Base-by-base conservation (phyloP, 2,888 invertebrate species). In the Hypsopygia costalis region DNA sequence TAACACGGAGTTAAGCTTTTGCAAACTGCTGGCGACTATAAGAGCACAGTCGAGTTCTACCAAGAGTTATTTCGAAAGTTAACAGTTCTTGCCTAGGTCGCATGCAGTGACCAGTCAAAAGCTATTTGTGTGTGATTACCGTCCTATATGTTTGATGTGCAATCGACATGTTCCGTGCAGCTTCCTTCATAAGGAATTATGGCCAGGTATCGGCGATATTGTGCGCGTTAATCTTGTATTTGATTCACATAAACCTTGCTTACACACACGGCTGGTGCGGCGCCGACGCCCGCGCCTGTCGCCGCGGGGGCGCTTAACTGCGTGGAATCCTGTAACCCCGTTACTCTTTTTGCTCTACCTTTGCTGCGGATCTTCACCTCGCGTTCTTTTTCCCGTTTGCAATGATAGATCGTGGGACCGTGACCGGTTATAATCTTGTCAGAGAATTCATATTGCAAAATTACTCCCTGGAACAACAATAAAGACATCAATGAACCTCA, bases 171-270 rank as follows among this genome's bases (percentile, higher is more conserved):
- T 68, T 83, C 53, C 86, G 87, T 42, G 86, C 81, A 27, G 77
- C 87, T 43, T 85, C 87, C 44, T 83, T 86, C 56, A 73, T 85
- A 61, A 74, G 81, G 68, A 72, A 69, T 47, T 83, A 81, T 58
- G 71, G 79, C 42, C 83, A 81, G 81, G 85, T 81, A 74, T 47
- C 39, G 36, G 33, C 40, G 40, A 43, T 45, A 42, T 46, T 51
- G 36, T 50, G 52, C 35, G 35, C 4, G 31, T 28, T 34, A 35
- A 20, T 11, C 10, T 22, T 25, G 11, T 25, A 6, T 25, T 25
- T 25, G 25, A 25, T 16, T 16, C 16, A 16, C 16, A 4, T 16
- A 16, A 43, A 34, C 11, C 22, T 35, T 37, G 39, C 47, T 46
- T 52, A 43, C 55, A 34, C 43, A 36, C 39, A 39, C 34, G 49